Conservation (phyloP, 2,888 invertebrate genomes). For the Drosophila multiciliata region DNA sequence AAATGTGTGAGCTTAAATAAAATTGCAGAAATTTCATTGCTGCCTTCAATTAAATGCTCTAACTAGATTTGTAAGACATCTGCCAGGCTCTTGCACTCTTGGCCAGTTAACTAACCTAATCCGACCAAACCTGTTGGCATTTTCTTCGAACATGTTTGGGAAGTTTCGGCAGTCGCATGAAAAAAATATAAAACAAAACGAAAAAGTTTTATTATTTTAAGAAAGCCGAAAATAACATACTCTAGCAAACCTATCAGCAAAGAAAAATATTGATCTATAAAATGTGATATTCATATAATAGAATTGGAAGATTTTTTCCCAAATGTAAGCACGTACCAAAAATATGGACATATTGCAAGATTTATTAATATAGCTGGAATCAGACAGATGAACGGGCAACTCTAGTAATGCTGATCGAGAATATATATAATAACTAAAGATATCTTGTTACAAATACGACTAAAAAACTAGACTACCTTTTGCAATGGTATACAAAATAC, state of each 20-base stretch:
- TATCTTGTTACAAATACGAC: neutral
- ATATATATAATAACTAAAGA: neutral
- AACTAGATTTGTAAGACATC: neutral
- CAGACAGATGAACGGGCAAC: no score
- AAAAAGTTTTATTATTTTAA: neutral
- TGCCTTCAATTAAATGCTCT: slow-evolving; percentile 4
- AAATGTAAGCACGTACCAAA: no score
- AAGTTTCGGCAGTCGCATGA: slow-evolving; percentile 6
- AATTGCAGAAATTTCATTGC: neutral
- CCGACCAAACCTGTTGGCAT: slow-evolving; percentile 50
- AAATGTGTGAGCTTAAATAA: neutral
- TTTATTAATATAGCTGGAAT: no score
- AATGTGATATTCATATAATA: no score
- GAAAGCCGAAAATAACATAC: neutral
- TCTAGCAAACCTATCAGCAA: neutral
- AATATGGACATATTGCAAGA: no score
- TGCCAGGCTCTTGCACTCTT: slow-evolving; percentile 14
- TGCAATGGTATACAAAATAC: slow-evolving; percentile 16
- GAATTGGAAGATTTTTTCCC: no score
- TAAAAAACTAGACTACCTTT: neutral
- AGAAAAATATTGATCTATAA: neutral
- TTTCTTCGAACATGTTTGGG: slow-evolving; percentile 33
- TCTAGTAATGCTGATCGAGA: neutral
- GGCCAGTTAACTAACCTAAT: slow-evolving; percentile 10
- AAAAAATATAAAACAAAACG: neutral